Evolutionary conservation across 2,113 vertebrate species (phyloP), one percentile per base, ranked within the genome.

Genomic region (Cranoglanis bouderius): DNA sequence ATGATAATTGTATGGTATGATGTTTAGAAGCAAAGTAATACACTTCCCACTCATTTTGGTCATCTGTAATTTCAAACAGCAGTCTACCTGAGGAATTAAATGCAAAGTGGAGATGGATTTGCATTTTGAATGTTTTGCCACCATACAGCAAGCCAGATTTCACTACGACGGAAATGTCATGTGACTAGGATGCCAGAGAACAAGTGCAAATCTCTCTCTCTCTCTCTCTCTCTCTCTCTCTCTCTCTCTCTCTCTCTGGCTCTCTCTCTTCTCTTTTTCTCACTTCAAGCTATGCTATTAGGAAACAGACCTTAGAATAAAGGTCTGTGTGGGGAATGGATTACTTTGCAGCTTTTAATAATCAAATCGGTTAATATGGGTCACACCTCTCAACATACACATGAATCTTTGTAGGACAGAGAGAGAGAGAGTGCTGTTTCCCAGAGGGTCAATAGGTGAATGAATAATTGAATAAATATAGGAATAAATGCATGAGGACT

Each of bases 401-500:
- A 80, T 59, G 70, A 29, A 63, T 9, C 2, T 8, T 1, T 26
- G 26, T 2, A 63, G 24, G 75, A 80, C 0, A 32, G 51, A 55
- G 49, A 81, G n/a, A 57, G 84, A 57, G 63, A 65, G 75, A 32
- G 55, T 80, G 87, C 61, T 84, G 65, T 86, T 77, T 80, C 43
- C 6, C 74, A 75, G 46, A 51, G 40, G 86, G 86, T 92, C 88
- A 84, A 84, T 92, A 90, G 57, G 88, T 86, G 84, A 82, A 78
- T 82, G 91, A 46, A 89, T 91, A 86, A 89, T 88, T 89, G 88
- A 89, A 51, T 43, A 84, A 83, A 84, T 85, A 88, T 51, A 51
- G 82, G 43, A 88, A 90, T 90, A 85, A 89, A 90, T 90, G 88
- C 86, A 92, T 88, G 85, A 84, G 84, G 82, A 82, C 38, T 84